These are phyloP conservation scores for Halcyon smyrnensis DNA, from an alignment of 2,797 vertebrate species.

Conservation along the genomic window DNA sequence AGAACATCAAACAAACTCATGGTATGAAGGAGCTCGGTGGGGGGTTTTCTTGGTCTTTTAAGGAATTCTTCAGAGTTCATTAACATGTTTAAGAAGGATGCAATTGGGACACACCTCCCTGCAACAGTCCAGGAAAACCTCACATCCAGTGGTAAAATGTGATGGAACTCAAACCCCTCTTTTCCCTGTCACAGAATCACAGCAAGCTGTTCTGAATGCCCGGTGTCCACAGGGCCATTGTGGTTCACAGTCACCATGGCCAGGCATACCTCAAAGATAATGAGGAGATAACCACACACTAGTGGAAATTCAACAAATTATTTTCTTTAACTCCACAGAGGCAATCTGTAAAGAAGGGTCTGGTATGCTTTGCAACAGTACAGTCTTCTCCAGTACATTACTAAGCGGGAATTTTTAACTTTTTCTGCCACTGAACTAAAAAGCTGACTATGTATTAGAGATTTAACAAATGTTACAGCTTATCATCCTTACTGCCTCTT, in stretches of 20 bases:
- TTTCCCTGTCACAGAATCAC: background rate
- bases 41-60: background rate
- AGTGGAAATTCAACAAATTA: background rate
- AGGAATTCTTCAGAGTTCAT: background rate
- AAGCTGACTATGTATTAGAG: background rate
- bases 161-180: background rate
- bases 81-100: background rate
- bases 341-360: background rate
- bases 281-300: background rate
- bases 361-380: background rate
- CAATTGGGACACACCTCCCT: background rate
- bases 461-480: background rate
- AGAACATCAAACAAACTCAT: background rate
- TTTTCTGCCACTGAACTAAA: slow-evolving; percentile 4
- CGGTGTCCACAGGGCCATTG: background rate
- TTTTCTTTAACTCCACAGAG: background rate
- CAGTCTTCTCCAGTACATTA: background rate
- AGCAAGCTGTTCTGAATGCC: background rate
- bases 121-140: background rate
- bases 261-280: background rate
- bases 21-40: background rate
- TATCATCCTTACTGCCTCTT: background rate
- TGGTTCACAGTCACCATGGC: background rate
- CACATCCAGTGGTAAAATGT: background rate
- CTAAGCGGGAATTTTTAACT: background rate